Conservation (phyloP, 2,797 vertebrate species). For the Myotis findleyi region DNA sequence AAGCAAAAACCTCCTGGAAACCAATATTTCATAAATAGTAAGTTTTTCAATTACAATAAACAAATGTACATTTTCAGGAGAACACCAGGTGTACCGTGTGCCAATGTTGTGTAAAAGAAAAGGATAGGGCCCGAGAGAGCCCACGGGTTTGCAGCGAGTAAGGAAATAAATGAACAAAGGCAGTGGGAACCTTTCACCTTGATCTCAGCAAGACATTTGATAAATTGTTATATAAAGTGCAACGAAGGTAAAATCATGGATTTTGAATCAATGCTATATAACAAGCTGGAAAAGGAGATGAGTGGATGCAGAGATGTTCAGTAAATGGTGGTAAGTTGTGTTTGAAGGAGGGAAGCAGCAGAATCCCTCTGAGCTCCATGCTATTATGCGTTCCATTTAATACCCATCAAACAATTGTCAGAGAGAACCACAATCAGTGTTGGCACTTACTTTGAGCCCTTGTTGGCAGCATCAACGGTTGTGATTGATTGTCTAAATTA, state of each 20-base stretch:
- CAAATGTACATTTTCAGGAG: background rate
- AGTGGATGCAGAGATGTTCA: conserved; percentile 35
- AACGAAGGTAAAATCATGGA: conserved; percentile 39
- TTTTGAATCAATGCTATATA: conserved; percentile 34
- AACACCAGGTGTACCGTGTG: background rate
- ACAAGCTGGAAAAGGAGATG: conserved; percentile 28
- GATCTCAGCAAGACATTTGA: conserved; percentile 61
- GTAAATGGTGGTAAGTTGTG: background rate
- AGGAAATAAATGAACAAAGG: background rate
- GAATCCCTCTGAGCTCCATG: conserved; percentile 8
- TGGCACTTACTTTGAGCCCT: conserved; percentile 20
- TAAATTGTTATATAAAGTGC: conserved; percentile 13
- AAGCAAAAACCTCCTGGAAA: background rate
- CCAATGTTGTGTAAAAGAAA: background rate
- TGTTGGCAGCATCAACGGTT: background rate
- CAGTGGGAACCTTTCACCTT: conserved; percentile 47
- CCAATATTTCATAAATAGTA: background rate
- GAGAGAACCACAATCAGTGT: background rate
- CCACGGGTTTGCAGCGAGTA: background rate
- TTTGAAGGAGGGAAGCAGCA: conserved; percentile 1
- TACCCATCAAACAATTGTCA: conserved; percentile 52
- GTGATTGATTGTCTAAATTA: conserved; percentile 54
- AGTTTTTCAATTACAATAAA: background rate
- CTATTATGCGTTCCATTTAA: conserved; percentile 59
- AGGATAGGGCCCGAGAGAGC: background rate